Evolutionary conservation across 30 jellyfish, hydroid and myxozoan species (phyloP).

Genomic region (Clytia hemisphaerica): DNA sequence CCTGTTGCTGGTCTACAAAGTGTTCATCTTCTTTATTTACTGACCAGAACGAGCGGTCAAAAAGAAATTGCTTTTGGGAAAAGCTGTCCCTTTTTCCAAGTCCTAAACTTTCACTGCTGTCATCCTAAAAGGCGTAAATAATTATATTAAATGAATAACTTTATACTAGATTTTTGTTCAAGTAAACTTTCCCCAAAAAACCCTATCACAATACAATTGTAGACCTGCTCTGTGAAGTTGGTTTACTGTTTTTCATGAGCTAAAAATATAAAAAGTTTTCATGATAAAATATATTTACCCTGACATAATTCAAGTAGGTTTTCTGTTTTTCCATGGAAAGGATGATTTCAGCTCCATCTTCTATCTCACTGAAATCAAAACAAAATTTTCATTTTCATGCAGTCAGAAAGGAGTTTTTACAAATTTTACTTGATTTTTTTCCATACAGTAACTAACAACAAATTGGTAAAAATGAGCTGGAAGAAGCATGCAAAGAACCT

Average conservation of each 20-base stretch:
- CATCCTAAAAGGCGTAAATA: background rate
- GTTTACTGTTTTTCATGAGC: too few species aligned
- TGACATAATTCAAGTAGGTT: conserved; percentile 34
- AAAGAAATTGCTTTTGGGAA: conserved; percentile 47
- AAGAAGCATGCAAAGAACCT: too few species aligned
- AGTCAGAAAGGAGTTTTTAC: too few species aligned
- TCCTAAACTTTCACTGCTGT: conserved; percentile 45
- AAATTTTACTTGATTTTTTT: too few species aligned
- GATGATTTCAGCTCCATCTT: conserved; percentile 44
- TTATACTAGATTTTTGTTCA: background rate
- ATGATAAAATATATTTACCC: too few species aligned
- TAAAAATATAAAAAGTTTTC: too few species aligned
- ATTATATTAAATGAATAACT: background rate
- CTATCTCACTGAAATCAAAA: conserved; percentile 54
- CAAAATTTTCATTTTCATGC: too few species aligned
- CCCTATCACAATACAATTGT: background rate
- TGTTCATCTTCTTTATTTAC: conserved; percentile 44
- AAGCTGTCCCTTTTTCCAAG: conserved; percentile 37
- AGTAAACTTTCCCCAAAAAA: background rate
- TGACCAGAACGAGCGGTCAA: conserved; percentile 81
- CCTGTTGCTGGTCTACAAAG: conserved; percentile 63
- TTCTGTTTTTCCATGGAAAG: conserved; percentile 53
- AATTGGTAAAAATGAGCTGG: too few species aligned
- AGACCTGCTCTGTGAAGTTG: too few species aligned
- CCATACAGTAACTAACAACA: too few species aligned